Evolutionary conservation across 1,140 invertebrate genomes (phyloP).

Genomic region (Akabosia matsudoensis): DNA sequence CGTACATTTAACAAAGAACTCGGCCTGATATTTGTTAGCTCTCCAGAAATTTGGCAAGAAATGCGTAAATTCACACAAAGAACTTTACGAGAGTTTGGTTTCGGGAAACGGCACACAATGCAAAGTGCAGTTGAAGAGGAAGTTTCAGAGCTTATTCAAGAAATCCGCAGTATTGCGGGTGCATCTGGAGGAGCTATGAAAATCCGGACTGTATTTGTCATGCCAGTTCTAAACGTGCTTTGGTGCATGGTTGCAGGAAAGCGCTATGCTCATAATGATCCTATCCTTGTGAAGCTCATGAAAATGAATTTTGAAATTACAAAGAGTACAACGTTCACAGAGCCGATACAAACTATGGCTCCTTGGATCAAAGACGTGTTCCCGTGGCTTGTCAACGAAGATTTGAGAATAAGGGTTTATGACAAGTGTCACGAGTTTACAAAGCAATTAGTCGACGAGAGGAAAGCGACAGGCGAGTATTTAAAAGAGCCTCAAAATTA

Average conservation of each 20-base stretch:
- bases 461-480: slow-evolving; percentile 63
- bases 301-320: slow-evolving; percentile 6
- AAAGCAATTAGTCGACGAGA: slow-evolving; percentile 69
- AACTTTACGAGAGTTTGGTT: slow-evolving; percentile 34
- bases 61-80: background rate
- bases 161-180: background rate
- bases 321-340: slow-evolving; percentile 20
- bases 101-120: slow-evolving; percentile 33
- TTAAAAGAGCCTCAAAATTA: slow-evolving; percentile 67
- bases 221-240: slow-evolving; percentile 69
- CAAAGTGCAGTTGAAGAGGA: slow-evolving; percentile 32
- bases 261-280: slow-evolving; percentile 54
- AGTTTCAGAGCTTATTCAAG: slow-evolving; percentile 11
- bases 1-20: slow-evolving; percentile 9
- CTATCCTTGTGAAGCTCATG: slow-evolving; percentile 35
- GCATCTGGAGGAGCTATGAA: background rate
- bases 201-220: slow-evolving; percentile 39
- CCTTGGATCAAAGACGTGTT: background rate
- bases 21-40: background rate
- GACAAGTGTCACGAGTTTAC: slow-evolving; percentile 70
- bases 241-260: slow-evolving; percentile 82
- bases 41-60: background rate
- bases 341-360: background rate
- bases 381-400: background rate
- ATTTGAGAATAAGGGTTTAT: slow-evolving; percentile 66